These are phyloP conservation scores for Saccostrea glomerata DNA, from an alignment of 1,140 invertebrate species.

Conservation along the genomic window DNA sequence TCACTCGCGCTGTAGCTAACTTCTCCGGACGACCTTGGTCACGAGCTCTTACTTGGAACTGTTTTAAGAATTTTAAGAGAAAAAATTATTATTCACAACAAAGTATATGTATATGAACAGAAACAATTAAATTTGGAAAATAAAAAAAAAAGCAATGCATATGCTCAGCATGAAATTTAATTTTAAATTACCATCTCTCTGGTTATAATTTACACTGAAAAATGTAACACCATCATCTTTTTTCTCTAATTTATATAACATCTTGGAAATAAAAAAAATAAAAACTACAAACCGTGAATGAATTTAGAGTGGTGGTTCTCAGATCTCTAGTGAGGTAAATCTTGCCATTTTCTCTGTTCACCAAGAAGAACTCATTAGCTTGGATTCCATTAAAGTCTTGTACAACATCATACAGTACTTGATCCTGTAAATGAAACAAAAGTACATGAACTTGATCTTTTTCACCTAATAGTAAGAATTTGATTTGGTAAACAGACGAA, in stretches of 20 bases:
- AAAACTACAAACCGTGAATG: conserved; percentile 47
- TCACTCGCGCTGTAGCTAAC: conserved; percentile 27
- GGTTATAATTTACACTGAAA: too few species aligned
- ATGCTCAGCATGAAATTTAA: too few species aligned
- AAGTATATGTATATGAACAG: too few species aligned
- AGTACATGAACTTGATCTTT: neutral
- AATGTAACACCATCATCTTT: neutral
- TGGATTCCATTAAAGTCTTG: conserved; percentile 39
- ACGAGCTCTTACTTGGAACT: conserved; percentile 50
- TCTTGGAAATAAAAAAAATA: neutral
- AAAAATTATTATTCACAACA: neutral
- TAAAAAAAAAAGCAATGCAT: too few species aligned
- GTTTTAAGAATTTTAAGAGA: neutral
- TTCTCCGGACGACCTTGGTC: conserved; percentile 57
- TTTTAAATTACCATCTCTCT: too few species aligned
- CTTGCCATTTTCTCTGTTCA: conserved; percentile 46
- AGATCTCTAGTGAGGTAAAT: conserved; percentile 45
- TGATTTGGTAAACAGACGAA: too few species aligned
- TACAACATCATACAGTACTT: conserved; percentile 43
- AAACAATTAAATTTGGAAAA: too few species aligned
- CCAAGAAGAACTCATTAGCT: conserved; percentile 51
- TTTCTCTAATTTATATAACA: neutral
- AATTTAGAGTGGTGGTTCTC: neutral
- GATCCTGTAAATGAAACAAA: neutral
- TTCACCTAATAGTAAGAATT: too few species aligned